Percentiles rank a stretch among this genome's conserved stretches.
phyloP scores from a whole-genome alignment of 2,888 invertebrate species.

The Antitype chi region DNA sequence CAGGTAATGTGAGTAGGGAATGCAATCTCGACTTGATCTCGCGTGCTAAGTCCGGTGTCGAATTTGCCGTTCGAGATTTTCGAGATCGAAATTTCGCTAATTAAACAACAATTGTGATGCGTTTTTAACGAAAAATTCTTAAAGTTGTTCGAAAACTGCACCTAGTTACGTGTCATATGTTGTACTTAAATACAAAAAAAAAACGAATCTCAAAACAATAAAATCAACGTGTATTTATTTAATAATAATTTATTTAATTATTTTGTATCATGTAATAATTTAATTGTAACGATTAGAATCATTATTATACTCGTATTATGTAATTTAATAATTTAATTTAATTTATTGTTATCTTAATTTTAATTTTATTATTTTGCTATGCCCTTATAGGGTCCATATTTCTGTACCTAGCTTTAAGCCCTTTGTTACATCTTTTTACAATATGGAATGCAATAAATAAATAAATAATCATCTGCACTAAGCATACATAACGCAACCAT shows the following conservation, averaged over 20 bases:
- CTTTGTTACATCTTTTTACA: too few relatives aligned
- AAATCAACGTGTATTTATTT: not conserved
- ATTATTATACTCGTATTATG: too few relatives aligned
- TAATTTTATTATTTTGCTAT: too few relatives aligned
- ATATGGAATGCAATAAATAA: too few relatives aligned
- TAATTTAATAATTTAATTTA: too few relatives aligned
- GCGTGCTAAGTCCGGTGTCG: not conserved
- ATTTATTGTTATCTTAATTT: too few relatives aligned
- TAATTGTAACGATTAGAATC: too few relatives aligned
- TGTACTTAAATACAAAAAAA: not conserved
- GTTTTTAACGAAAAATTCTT: not conserved
- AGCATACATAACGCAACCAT: not conserved
- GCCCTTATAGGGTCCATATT: too few relatives aligned
- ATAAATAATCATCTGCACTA: not conserved
- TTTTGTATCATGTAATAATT: too few relatives aligned
- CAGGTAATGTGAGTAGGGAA: not conserved
- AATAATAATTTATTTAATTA: too few relatives aligned
- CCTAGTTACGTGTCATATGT: not conserved
- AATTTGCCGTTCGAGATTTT: not conserved
- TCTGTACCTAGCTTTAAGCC: too few relatives aligned
- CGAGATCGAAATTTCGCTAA: not conserved
- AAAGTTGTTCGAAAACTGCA: not conserved
- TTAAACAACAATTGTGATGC: not conserved
- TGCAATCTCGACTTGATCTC: not conserved
- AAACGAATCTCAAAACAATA: not conserved